A percentile compares a stretch with the other conserved stretches of the same genome.
These are phyloP conservation scores for Xestia rhomboidea DNA, from an alignment of 2,888 invertebrate genomes.

Conservation along the genomic window DNA sequence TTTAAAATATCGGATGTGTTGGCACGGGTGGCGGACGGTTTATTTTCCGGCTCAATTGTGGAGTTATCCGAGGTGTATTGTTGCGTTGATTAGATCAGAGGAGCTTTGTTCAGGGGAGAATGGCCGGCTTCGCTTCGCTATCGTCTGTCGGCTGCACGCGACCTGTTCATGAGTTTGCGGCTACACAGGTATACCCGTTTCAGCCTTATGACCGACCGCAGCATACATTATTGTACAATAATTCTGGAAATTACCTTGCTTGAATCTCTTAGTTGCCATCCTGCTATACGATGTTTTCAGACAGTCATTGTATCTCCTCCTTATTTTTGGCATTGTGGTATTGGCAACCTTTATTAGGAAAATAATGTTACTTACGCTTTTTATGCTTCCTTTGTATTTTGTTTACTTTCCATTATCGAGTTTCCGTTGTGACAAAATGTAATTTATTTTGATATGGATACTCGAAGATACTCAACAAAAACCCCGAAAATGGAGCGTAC, in stretches of 20 bases:
- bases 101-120: constrained; percentile 86
- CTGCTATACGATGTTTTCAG: background rate
- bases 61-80: constrained; percentile 87
- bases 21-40: constrained; percentile 78
- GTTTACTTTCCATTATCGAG: constrained; percentile 44
- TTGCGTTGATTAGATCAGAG: constrained; percentile 89
- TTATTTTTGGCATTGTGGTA: constrained; percentile 6
- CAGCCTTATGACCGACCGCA: constrained; percentile 69
- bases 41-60: constrained; percentile 85
- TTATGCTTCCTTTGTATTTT: constrained; percentile 33
- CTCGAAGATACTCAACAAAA: constrained; percentile 77
- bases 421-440: constrained; percentile 57
- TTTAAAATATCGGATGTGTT: constrained; percentile 87
- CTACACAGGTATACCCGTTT: constrained; percentile 71
- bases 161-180: constrained; percentile 77
- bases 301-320: background rate
- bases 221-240: constrained; percentile 67
- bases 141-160: constrained; percentile 81
- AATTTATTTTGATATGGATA: constrained; percentile 70
- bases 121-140: constrained; percentile 79
- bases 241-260: constrained; percentile 46
- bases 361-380: constrained; percentile 20
- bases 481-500: constrained; percentile 78
- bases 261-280: background rate
- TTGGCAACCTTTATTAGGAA: constrained; percentile 11